phyloP scores from a whole-genome alignment of 2,113 vertebrate species.

The Stomatorhinus ivindoensis region DNA sequence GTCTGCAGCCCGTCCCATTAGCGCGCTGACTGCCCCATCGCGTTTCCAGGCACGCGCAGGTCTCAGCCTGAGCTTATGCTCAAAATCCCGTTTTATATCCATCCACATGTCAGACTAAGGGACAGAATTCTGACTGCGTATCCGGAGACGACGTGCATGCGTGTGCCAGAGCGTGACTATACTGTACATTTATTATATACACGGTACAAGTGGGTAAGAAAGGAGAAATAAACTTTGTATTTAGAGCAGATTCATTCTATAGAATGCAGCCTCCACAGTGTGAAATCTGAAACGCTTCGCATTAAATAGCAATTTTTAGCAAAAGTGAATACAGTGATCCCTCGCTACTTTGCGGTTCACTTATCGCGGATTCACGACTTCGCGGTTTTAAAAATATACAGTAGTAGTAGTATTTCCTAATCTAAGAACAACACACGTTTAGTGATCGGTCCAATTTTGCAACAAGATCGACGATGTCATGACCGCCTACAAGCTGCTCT shows the following conservation, averaged over 20 bases:
- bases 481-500: no score
- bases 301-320: neutral
- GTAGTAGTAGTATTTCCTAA: no score
- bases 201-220: neutral
- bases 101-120: neutral
- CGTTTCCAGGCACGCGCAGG: neutral
- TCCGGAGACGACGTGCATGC: neutral
- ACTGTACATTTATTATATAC: neutral
- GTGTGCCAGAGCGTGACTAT: neutral
- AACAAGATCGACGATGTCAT: no score
- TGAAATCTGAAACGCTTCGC: neutral
- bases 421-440: no score
- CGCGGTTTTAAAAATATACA: no score
- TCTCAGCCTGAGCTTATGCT: neutral
- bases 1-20: neutral
- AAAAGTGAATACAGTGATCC: no score
- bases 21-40: neutral
- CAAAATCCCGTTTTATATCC: neutral
- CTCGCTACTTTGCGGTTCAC: no score
- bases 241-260: neutral
- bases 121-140: neutral
- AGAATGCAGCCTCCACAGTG: neutral
- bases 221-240: neutral
- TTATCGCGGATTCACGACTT: no score
- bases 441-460: no score